phyloP scores from a whole-genome alignment of 1,140 invertebrate genomes.

The Acarapis woodi region DNA sequence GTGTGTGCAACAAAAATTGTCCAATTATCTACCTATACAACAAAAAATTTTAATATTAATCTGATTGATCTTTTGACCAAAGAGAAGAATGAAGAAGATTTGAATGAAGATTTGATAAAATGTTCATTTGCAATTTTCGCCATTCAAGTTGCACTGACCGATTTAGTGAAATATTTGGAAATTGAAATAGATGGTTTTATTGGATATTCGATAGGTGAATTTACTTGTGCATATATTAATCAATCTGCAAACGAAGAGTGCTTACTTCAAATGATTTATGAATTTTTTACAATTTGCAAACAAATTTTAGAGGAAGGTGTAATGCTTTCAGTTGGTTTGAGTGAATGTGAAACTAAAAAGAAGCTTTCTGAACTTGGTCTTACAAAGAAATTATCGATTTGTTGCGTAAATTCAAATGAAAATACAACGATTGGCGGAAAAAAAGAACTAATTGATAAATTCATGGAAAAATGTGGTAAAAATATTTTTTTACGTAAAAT shows the following conservation, averaged over 20 bases:
- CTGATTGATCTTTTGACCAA: slow-evolving; percentile 9
- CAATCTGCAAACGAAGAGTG: slow-evolving; percentile 65
- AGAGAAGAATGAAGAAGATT: background rate
- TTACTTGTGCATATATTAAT: slow-evolving; percentile 88
- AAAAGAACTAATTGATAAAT: too few species aligned
- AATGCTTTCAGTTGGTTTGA: too few species aligned
- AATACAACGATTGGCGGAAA: too few species aligned
- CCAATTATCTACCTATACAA: slow-evolving; percentile 2
- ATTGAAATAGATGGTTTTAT: slow-evolving; percentile 69
- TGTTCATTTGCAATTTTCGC: slow-evolving; percentile 73
- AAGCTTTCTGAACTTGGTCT: too few species aligned
- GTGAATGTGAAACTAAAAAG: too few species aligned
- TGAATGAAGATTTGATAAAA: slow-evolving; percentile 18
- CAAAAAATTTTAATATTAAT: slow-evolving; percentile 5
- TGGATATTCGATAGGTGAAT: slow-evolving; percentile 79
- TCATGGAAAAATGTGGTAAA: too few species aligned
- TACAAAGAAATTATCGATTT: too few species aligned
- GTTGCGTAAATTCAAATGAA: too few species aligned
- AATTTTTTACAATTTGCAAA: too few species aligned
- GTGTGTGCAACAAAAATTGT: slow-evolving; percentile 3
- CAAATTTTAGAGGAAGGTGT: too few species aligned
- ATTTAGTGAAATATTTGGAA: slow-evolving; percentile 41
- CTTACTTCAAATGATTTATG: too few species aligned
- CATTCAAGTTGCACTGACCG: slow-evolving; percentile 70
- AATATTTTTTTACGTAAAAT: too few species aligned